phyloP scores from a whole-genome alignment of 2,113 vertebrate genomes.

The Ciconia maguari region DNA sequence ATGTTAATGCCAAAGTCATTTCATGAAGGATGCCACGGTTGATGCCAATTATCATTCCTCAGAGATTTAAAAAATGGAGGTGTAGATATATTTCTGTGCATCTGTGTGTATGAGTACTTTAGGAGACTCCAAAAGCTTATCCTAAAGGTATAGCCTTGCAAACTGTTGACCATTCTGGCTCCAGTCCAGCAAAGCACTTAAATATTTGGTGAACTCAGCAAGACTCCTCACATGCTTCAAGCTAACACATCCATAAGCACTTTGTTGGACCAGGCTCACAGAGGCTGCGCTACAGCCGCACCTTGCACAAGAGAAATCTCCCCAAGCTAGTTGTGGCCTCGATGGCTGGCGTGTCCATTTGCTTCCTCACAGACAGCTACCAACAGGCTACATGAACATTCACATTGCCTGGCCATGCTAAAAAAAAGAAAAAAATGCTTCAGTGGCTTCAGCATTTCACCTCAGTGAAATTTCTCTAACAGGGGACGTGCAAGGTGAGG shows the following conservation, averaged over 20 bases:
- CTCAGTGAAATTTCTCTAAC: not conserved
- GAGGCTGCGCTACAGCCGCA: not conserved
- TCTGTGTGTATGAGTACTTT: not conserved
- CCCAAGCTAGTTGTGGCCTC: not conserved
- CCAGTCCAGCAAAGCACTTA: conserved; percentile 24
- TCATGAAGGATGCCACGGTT: not conserved
- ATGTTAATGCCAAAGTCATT: not conserved
- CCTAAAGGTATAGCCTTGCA: not conserved
- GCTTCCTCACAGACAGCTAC: not conserved
- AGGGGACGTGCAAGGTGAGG: not conserved
- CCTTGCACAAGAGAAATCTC: not conserved
- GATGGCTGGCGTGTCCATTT: not conserved
- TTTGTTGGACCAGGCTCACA: not conserved
- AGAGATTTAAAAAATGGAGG: not conserved
- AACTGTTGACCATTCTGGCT: conserved; percentile 6
- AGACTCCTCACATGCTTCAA: not conserved
- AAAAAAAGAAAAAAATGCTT: not conserved
- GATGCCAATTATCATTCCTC: not conserved
- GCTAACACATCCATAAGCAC: not conserved
- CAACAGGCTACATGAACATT: not conserved
- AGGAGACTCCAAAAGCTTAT: not conserved
- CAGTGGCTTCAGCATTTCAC: not conserved
- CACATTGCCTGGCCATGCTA: not conserved
- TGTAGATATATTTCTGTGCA: not conserved
- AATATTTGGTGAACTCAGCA: not conserved